These are phyloP conservation scores for Tragopan temminckii DNA, from an alignment of 2,797 vertebrate species.

Conservation along the genomic window DNA sequence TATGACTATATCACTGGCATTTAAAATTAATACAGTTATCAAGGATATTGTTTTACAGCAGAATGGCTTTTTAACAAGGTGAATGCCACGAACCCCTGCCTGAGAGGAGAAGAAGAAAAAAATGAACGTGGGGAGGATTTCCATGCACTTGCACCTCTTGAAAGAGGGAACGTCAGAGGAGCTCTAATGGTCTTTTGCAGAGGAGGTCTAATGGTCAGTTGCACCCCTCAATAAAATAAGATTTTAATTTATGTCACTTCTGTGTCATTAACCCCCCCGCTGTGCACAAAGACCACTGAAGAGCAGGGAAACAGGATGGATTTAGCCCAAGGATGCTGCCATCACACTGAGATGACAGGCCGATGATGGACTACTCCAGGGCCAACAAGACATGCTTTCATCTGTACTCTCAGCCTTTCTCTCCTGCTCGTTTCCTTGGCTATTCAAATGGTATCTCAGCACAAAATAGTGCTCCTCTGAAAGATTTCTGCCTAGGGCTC, in stretches of 20 bases:
- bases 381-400: neutral
- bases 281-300: neutral
- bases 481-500: neutral
- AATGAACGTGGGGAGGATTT: neutral
- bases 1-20: slow-evolving; percentile 56
- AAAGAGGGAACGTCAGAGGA: fast-evolving
- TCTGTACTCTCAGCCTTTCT: neutral
- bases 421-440: neutral
- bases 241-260: neutral
- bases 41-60: slow-evolving; percentile 54
- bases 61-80: slow-evolving; percentile 47
- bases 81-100: slow-evolving; percentile 24
- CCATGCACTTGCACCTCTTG: neutral
- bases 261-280: neutral
- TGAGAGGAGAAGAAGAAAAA: neutral
- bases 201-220: neutral
- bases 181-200: neutral
- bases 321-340: neutral
- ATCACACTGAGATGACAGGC: neutral
- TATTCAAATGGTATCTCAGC: neutral
- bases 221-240: fast-evolving
- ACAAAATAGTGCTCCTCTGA: neutral
- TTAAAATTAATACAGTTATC: slow-evolving; percentile 73
- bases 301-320: neutral
- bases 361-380: neutral